Base-by-base conservation (phyloP, 1,140 invertebrate species). In the Magallana gigas region DNA sequence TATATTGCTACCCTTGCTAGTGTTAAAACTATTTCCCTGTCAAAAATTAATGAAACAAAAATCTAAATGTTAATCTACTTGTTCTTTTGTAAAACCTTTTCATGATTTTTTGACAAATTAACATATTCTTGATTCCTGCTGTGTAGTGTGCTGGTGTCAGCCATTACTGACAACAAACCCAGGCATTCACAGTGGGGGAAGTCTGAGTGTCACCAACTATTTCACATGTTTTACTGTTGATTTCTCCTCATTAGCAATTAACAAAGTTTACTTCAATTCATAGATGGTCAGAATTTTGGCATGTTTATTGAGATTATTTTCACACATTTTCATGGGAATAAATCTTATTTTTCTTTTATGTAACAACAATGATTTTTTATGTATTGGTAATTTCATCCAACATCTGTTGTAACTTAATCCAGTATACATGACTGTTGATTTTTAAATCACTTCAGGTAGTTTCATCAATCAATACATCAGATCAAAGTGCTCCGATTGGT, bases 371-470 rank as follows among this genome's bases (percentile, higher is more conserved):
- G 36, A 48, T 48, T 48, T 48, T 48, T 48, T 48, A 48, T 48
- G 36, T 48, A 48, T 48, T 48, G 36, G 36, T 48, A 48, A 48
- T 48, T 48, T 48, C 4, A 29, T 76, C 23, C 68, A 36, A 29
- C 14, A 29, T 8, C 68, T 29, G 12, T 76, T 76, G 68, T 18
- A 29, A 76, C 68, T 76, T 29, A 23, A 29, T 76, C 23, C 23
- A 76, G 36, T 48, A 76, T 76, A 76, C 18, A 76, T 76, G 68
- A 29, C 68, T 76, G 68, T 29, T 76, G 68, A 29, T 76, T 29
- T 29, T 76, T 29, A 76, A 76, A 76, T 76, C 23, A 76, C 8
- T 76, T 76, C 68, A 76, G 68, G 23, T 76, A 76, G 68, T 36
- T 18, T 36, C 68, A 36, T 36, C 18, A 76, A 29, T 23, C 23